Percentiles rank a stretch among this genome's conserved stretches.
Evolutionary conservation across 1,140 invertebrate genomes (phyloP).

Genomic region (Euura saliciscinereae): DNA sequence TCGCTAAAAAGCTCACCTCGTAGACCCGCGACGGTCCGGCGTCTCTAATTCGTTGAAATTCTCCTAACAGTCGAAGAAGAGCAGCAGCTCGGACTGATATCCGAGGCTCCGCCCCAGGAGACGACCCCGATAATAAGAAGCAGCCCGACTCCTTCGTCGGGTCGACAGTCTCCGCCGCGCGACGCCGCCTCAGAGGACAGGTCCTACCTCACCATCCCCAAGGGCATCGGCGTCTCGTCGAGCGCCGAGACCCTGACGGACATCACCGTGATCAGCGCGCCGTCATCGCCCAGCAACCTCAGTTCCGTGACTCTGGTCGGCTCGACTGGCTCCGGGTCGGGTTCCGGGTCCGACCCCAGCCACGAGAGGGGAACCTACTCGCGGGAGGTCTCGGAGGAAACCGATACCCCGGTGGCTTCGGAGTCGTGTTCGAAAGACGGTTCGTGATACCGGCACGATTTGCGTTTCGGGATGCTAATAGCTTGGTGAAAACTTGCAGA

Average conservation of each 20-base stretch:
- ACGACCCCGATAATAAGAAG: conserved; percentile 47
- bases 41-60: background rate
- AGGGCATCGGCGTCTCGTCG: conserved; percentile 71
- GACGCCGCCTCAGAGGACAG: conserved; percentile 55
- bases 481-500: conserved; percentile 25
- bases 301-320: conserved; percentile 75
- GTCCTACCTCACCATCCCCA: conserved; percentile 69
- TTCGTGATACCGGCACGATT: too few relatives aligned
- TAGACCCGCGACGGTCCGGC: background rate
- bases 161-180: conserved; percentile 41
- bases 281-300: conserved; percentile 74
- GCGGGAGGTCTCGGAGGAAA: conserved; percentile 47
- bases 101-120: conserved; percentile 43
- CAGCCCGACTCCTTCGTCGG: conserved; percentile 30
- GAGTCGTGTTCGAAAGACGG: conserved; percentile 28
- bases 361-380: conserved; percentile 25
- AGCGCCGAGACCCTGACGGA: conserved; percentile 76
- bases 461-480: too few relatives aligned
- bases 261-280: conserved; percentile 60
- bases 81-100: conserved; percentile 43
- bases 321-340: conserved; percentile 60
- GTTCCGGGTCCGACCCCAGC: conserved; percentile 55
- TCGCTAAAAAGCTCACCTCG: background rate
- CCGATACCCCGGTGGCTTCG: conserved; percentile 35
- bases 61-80: conserved; percentile 60